phyloP scores from a whole-genome alignment of 2,888 invertebrate genomes.

The Phengaris alcon region DNA sequence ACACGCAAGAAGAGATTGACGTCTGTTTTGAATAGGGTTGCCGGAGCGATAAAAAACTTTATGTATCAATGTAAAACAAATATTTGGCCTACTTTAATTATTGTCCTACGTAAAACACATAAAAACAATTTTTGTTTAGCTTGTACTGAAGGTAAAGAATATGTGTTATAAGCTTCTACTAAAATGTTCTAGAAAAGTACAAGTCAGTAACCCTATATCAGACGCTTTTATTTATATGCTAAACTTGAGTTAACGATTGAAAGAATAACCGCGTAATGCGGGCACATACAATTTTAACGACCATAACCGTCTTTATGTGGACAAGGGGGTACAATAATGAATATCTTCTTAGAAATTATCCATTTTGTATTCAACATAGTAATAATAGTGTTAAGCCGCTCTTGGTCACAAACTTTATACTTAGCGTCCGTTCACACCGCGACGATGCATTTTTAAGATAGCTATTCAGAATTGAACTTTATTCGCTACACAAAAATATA shows the following conservation, averaged over 20 bases:
- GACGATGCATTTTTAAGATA: too few species aligned
- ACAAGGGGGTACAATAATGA: neutral
- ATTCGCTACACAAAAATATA: too few species aligned
- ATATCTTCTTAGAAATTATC: neutral
- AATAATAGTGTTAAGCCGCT: neutral
- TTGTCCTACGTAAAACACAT: neutral
- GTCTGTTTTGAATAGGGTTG: slow-evolving; percentile 14
- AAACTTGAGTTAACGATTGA: slow-evolving; percentile 20
- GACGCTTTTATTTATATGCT: slow-evolving; percentile 25
- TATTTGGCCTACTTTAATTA: neutral
- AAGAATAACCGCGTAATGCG: slow-evolving; percentile 35
- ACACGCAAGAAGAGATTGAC: neutral
- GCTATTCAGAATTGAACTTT: too few species aligned
- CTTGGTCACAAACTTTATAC: neutral
- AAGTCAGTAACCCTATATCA: neutral
- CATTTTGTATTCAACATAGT: neutral
- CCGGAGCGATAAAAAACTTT: neutral
- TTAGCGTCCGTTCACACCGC: too few species aligned
- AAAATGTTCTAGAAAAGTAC: neutral
- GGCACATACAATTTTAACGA: slow-evolving; percentile 36
- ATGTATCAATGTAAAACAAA: neutral
- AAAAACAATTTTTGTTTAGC: neutral
- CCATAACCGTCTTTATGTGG: slow-evolving; percentile 30
- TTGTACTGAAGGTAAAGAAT: neutral
- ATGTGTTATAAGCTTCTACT: neutral